Percentiles rank a stretch among this genome's conserved stretches.
Evolutionary conservation across 2,113 vertebrate species (phyloP).

Genomic region (Asarcornis scutulata): DNA sequence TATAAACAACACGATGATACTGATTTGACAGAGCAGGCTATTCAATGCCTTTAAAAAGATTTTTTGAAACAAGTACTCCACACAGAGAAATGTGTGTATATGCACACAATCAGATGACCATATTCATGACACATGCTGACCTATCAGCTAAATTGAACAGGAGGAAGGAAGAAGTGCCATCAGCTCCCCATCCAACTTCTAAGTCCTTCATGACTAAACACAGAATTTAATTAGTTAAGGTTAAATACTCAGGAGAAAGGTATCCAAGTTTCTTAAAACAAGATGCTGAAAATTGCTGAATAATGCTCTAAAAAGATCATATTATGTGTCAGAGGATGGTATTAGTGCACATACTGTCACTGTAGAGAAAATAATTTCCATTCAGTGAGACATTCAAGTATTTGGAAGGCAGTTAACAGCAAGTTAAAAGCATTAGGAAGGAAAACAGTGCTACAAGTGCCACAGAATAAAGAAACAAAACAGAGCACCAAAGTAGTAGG

Average conservation of each 20-base stretch:
- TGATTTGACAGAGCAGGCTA: background rate
- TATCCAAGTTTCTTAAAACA: background rate
- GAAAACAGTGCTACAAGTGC: background rate
- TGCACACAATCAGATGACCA: background rate
- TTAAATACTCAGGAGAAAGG: background rate
- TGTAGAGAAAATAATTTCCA: background rate
- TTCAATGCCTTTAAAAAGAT: background rate
- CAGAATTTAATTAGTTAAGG: background rate
- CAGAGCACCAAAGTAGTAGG: background rate
- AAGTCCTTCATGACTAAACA: background rate
- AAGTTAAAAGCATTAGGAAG: background rate
- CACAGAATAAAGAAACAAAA: background rate
- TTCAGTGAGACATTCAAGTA: background rate
- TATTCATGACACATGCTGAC: fast-evolving
- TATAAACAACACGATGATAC: background rate
- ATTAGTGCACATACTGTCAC: background rate
- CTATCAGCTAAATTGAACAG: background rate
- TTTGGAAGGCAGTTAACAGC: background rate
- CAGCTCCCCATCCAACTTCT: background rate
- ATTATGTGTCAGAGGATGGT: background rate
- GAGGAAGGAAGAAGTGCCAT: background rate
- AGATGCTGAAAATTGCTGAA: background rate
- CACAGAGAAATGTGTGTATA: background rate
- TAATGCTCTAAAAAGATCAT: background rate
- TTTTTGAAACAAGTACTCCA: background rate